A percentile compares a stretch with the other conserved stretches of the same genome.
Conservation (phyloP, 2,888 invertebrate genomes). For the Dioctria linearis region DNA sequence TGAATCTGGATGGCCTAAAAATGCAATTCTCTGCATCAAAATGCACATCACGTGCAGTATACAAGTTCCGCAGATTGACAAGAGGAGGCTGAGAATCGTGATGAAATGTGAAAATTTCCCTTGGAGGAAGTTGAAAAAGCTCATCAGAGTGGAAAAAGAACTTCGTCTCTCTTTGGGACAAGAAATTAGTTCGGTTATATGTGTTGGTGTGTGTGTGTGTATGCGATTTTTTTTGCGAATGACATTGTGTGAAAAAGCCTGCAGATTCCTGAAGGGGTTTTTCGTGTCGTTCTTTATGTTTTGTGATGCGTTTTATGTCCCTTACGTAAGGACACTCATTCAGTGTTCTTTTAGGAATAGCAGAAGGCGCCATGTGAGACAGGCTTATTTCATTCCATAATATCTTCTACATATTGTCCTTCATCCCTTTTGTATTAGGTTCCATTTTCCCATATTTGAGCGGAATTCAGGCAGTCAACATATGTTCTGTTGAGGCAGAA, state of each 20-base stretch:
- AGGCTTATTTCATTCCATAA: background rate
- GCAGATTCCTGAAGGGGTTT: constrained; percentile 31
- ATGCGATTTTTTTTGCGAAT: too few species aligned
- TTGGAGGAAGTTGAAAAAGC: constrained; percentile 26
- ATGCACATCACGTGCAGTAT: constrained; percentile 36
- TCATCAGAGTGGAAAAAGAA: constrained; percentile 42
- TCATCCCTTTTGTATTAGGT: background rate
- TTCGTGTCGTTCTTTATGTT: constrained; percentile 34
- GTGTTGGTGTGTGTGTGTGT: background rate
- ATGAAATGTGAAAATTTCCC: constrained; percentile 43
- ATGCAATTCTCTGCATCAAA: constrained; percentile 42
- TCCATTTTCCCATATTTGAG: background rate
- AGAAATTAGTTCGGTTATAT: background rate
- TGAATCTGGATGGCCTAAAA: constrained; percentile 18
- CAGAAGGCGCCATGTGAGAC: constrained; percentile 19
- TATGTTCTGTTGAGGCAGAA: constrained; percentile 17
- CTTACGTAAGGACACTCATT: constrained; percentile 33
- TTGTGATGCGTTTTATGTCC: constrained; percentile 39
- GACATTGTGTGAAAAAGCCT: background rate
- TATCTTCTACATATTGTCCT: background rate
- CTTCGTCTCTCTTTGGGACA: background rate
- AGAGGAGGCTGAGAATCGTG: constrained; percentile 33
- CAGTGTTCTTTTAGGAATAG: background rate
- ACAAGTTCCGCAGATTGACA: constrained; percentile 40
- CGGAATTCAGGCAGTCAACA: constrained; percentile 20